A percentile compares a stretch with the other conserved stretches of the same genome.
phyloP scores from a whole-genome alignment of 2,113 vertebrate genomes.

The Seriola quinqueradiata region DNA sequence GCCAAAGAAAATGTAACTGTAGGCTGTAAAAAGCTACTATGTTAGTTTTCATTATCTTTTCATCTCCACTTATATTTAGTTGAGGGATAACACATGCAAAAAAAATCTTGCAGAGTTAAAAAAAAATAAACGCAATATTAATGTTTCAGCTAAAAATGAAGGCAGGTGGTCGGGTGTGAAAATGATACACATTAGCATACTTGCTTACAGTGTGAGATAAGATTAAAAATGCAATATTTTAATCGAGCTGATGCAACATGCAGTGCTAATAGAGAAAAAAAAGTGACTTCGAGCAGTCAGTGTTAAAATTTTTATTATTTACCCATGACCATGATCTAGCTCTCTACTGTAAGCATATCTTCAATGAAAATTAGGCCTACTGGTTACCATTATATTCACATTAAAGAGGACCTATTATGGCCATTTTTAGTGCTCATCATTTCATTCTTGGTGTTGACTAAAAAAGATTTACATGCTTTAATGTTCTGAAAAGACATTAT shows the following conservation, averaged over 20 bases:
- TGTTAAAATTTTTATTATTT: constrained; percentile 3
- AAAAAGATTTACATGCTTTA: too few relatives aligned
- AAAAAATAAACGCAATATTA: not conserved
- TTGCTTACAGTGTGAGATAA: constrained; percentile 25
- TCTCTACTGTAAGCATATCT: not conserved
- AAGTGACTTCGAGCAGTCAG: not conserved
- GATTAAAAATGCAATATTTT: constrained; percentile 1
- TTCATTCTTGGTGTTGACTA: too few relatives aligned
- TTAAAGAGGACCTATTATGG: too few relatives aligned
- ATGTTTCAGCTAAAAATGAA: constrained; percentile 19
- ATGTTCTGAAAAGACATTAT: too few relatives aligned
- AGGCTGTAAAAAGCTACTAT: too few relatives aligned
- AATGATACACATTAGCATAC: constrained; percentile 32
- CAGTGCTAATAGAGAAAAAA: not conserved
- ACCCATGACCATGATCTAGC: not conserved
- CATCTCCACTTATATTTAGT: not conserved
- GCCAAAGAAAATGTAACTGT: not conserved
- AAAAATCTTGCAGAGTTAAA: not conserved
- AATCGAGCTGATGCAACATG: constrained; percentile 22
- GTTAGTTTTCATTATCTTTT: too few relatives aligned
- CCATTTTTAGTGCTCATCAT: too few relatives aligned
- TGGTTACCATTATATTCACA: too few relatives aligned
- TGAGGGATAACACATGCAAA: not conserved
- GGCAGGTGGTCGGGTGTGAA: not conserved
- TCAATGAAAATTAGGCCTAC: not conserved